Evolutionary conservation across 2,888 invertebrate genomes (phyloP).

Genomic region (Drosophila quasianomalipes): DNA sequence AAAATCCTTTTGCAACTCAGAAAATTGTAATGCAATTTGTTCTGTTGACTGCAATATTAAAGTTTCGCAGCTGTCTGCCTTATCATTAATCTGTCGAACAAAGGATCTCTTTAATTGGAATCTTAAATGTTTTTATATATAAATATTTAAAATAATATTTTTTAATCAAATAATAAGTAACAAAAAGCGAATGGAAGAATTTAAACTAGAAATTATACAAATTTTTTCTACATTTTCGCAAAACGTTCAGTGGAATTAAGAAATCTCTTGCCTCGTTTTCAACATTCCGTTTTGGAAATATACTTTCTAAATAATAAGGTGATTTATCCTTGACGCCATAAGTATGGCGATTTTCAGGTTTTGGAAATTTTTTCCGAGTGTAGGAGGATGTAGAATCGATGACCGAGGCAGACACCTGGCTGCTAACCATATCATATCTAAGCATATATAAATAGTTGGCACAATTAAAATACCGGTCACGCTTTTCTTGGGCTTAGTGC

Average conservation of each 20-base stretch:
- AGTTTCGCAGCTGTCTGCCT: not conserved
- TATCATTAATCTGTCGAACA: no score
- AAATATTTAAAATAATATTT: not conserved
- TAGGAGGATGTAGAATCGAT: not conserved
- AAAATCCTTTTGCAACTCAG: not conserved
- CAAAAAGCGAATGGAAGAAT: no score
- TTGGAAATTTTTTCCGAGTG: not conserved
- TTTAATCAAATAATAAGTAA: not conserved
- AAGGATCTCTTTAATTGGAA: no score
- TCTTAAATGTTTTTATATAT: no score
- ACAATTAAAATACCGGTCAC: constrained; percentile 65
- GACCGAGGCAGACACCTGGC: not conserved
- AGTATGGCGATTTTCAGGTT: no score
- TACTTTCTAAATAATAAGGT: not conserved
- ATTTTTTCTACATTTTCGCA: not conserved
- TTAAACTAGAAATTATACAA: not conserved
- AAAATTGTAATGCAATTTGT: not conserved
- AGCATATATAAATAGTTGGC: constrained; percentile 1
- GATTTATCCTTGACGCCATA: not conserved
- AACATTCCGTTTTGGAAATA: not conserved
- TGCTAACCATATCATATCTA: not conserved
- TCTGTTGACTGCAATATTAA: not conserved
- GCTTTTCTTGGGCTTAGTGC: constrained; percentile 72
- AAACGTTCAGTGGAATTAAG: not conserved
- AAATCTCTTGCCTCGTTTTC: no score